These are phyloP conservation scores for Drosophila melanosoma DNA, from an alignment of 2,888 invertebrate genomes.

Conservation along the genomic window DNA sequence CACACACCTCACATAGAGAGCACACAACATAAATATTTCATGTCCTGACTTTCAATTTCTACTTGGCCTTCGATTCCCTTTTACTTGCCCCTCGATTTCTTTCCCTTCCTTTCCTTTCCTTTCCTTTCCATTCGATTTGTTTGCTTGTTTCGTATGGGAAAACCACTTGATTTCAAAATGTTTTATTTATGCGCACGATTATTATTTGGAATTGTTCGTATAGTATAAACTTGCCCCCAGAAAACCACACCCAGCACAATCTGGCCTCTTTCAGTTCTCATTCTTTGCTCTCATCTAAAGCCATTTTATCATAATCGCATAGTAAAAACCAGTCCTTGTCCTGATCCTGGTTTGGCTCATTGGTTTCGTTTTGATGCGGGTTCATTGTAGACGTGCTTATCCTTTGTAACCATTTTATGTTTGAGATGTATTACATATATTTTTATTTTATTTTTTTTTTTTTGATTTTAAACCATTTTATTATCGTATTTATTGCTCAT, in stretches of 20 bases:
- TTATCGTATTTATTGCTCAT: slow-evolving; percentile 72
- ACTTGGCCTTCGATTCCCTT: slow-evolving; percentile 26
- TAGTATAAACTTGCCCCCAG: slow-evolving; percentile 15
- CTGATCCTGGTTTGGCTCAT: slow-evolving; percentile 58
- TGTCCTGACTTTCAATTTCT: slow-evolving; percentile 77
- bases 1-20: background rate
- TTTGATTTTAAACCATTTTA: slow-evolving; percentile 49
- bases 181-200: slow-evolving; percentile 77
- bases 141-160: slow-evolving; percentile 58
- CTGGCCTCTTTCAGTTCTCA: slow-evolving; percentile 32
- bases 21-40: slow-evolving; percentile 71
- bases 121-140: slow-evolving; percentile 52
- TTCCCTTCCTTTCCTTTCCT: slow-evolving; percentile 50
- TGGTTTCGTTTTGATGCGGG: slow-evolving; percentile 72
- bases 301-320: slow-evolving; percentile 76
- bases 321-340: slow-evolving; percentile 21
- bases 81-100: slow-evolving; percentile 11
- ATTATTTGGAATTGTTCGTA: slow-evolving; percentile 65
- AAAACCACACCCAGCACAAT: background rate
- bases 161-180: slow-evolving; percentile 76
- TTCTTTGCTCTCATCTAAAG: slow-evolving; percentile 69
- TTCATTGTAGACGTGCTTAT: slow-evolving; percentile 53
- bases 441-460: slow-evolving; percentile 9
- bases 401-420: slow-evolving; percentile 58
- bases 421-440: slow-evolving; percentile 36